phyloP scores from a whole-genome alignment of 2,797 vertebrate genomes.

The Neoniphon sammara region DNA sequence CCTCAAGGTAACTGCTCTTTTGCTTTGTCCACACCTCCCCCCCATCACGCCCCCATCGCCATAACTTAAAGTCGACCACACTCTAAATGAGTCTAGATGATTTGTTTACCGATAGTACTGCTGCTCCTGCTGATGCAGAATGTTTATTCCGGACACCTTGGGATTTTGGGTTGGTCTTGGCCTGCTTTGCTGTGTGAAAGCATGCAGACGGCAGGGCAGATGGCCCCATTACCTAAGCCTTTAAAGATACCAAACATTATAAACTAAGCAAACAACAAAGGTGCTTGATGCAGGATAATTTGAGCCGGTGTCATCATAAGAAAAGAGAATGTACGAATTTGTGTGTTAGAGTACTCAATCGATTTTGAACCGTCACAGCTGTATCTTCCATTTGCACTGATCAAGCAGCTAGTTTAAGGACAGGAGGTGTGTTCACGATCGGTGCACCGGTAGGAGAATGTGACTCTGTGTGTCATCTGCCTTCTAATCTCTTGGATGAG shows the following conservation, averaged over 20 bases:
- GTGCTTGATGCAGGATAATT: slow-evolving; percentile 15
- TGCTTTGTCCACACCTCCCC: slow-evolving; percentile 52
- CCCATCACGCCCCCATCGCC: slow-evolving; percentile 42
- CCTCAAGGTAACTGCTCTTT: slow-evolving; percentile 85
- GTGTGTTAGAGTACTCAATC: background rate
- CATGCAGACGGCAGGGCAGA: slow-evolving; percentile 62
- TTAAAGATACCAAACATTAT: slow-evolving; percentile 35
- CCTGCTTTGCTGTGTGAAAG: slow-evolving; percentile 43
- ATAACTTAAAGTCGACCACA: slow-evolving; percentile 37
- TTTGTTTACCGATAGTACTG: slow-evolving; percentile 15
- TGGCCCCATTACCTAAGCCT: slow-evolving; percentile 49
- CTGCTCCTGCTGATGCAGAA: slow-evolving; percentile 35
- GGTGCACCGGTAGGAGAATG: slow-evolving; percentile 14
- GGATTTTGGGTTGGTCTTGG: slow-evolving; percentile 33
- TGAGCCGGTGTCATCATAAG: background rate
- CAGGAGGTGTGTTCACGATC: slow-evolving; percentile 3
- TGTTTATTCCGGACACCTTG: slow-evolving; percentile 26
- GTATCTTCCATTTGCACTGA: background rate
- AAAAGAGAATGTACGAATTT: background rate
- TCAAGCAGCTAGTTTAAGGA: slow-evolving; percentile 17
- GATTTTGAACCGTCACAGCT: slow-evolving; percentile 4
- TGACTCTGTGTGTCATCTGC: slow-evolving; percentile 39
- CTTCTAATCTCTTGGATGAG: slow-evolving; percentile 45
- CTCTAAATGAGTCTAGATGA: slow-evolving; percentile 14
- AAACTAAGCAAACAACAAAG: slow-evolving; percentile 25